Percentiles rank a stretch among this genome's conserved stretches.
These are phyloP conservation scores for Drosophila nr. medialis DNA, from an alignment of 2,888 invertebrate genomes.

Conservation along the genomic window DNA sequence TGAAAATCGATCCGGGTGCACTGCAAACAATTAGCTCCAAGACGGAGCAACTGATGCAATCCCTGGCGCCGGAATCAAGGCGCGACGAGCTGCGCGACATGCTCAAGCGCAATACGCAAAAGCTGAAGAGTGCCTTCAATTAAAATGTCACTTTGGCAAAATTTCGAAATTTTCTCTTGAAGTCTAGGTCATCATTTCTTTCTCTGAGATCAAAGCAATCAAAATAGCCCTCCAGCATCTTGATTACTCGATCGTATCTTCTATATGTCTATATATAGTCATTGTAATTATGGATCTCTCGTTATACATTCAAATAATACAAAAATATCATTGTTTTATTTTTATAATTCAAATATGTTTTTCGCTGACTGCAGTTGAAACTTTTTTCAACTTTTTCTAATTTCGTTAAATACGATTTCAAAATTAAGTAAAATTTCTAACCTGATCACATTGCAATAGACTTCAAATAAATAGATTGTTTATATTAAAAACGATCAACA, in stretches of 20 bases:
- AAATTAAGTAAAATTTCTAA: not conserved
- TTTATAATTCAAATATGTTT: not conserved
- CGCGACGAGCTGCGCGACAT: slow-evolving; percentile 68
- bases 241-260: not conserved
- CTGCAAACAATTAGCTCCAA: slow-evolving; percentile 51
- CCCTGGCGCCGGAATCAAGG: slow-evolving; percentile 63
- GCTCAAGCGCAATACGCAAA: slow-evolving; percentile 68
- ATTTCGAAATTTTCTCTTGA: not conserved
- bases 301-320: not conserved
- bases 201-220: slow-evolving; percentile 1
- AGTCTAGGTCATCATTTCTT: not conserved
- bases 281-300: not conserved
- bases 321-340: not conserved
- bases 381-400: not conserved
- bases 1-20: slow-evolving; percentile 53
- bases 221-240: not conserved
- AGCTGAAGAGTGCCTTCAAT: slow-evolving; percentile 70
- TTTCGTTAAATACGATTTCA: not conserved
- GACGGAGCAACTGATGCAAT: slow-evolving; percentile 71
- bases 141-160: slow-evolving; percentile 5
- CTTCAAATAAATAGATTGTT: too few species aligned
- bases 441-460: too few species aligned
- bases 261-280: not conserved
- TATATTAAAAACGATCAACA: not conserved
- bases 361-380: not conserved